Base-by-base conservation (phyloP, 2,113 vertebrate species). In the Bujurquina vittata region DNA sequence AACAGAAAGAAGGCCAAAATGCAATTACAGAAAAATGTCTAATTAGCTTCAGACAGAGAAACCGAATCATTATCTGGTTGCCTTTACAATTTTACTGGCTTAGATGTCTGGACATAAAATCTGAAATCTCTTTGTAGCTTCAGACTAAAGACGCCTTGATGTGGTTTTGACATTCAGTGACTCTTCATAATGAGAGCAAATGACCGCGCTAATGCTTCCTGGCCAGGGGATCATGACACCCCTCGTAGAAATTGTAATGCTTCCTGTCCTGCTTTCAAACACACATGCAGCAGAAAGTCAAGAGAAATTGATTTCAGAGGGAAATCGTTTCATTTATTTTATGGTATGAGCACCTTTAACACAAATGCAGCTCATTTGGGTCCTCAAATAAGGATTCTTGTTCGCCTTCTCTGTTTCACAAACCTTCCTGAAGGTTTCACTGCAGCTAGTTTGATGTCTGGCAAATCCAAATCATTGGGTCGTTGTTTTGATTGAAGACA, bases 151-250 rank as follows among this genome's bases (percentile, higher is more conserved):
- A 33, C 6, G 52, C 54, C 73, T 92, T 90, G 79, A 92, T 93
- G 91, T 92, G 91, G 88, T 91, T 90, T 80, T 17, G 12, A 86
- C 61, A 75, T 87, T 86, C 75, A 86, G 80, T 83, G 89, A 88
- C 83, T 91, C 75, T 23, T 52, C 8, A 80, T 90, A 88, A 93
- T 94, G 62, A 88, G 78, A 80, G 78, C 69, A 79, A 89, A 90
- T 86, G 82, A 85, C 73, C 40, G 1, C 14, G 55, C 73, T 88
- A 90, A 92, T 89, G 80, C 80, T 79, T 87, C 75, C 56, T 87
- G 90, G 85, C 80, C 49, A 62, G 57, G 35, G 40, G 58, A 83
- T 80, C 73, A 80, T 43, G 79, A 77, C 85, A 92, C 89, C 81
- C 35, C 73, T 90, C 85, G 91, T 52, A 62, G 35, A 61, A 73